Base-by-base conservation (phyloP, 2,113 vertebrate genomes). In the Lasiurus borealis region DNA sequence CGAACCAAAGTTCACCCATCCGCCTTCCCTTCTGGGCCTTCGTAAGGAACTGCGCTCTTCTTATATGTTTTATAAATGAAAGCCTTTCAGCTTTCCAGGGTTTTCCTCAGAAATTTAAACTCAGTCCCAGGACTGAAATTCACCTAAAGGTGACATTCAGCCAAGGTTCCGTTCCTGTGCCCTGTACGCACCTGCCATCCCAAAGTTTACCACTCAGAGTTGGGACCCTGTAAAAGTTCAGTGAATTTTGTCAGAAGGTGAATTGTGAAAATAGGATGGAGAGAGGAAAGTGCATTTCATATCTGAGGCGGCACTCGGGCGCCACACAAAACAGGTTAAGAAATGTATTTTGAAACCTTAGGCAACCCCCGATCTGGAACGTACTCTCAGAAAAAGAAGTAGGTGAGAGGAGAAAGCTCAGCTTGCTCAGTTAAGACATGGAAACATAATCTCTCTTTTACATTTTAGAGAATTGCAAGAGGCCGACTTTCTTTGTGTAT, bases 401-500 rank as follows among this genome's bases (percentile, higher is more conserved):
- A 69, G 54, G 80, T 62, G 83, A 96, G 25, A 93, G 93, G 54
- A 93, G 46, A 36, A 78, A 82, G 48, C 78, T 86, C 16, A 75
- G 31, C 59, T 92, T 68, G 66, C 71, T 85, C 62, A 54, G 57
- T 73, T 18, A 50, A 88, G 44, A 36, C 31, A 34, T 69, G 57
- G 71, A 50, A 73, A 9, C 14, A 21, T 87, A 82, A 44, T 77
- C n/a, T 90, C 54, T 34, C 34, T 52, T 91, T 90, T 83, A 46
- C 25, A n/a, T 78, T 88, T 88, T 27, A 64, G 77, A 68, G 52
- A 73, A 64, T 73, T 81, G 31, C 31, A 83, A 59, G 54, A 72
- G 12, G 6, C 31, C 40, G 15, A 40, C 44, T 78, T 91, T 13
- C 34, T 84, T 96, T 84, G 36, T 25, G 68, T 66, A 54, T 85